These are phyloP conservation scores for Pseudoips prasinana DNA, from an alignment of 2,888 invertebrate species.

Conservation along the genomic window DNA sequence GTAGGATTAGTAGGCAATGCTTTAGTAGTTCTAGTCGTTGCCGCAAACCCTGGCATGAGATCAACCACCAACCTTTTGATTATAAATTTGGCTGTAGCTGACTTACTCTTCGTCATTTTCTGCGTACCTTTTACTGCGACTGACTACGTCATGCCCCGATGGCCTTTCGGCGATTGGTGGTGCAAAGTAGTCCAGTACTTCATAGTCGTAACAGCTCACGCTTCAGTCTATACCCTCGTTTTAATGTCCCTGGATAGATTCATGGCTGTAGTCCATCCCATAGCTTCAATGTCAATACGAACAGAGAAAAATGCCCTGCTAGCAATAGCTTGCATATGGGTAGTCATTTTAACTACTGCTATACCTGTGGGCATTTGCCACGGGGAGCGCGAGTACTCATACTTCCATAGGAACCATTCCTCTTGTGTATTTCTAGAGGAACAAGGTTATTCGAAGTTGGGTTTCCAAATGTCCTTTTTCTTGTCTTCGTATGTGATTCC, in stretches of 20 bases:
- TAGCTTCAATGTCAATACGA: slow-evolving; percentile 92
- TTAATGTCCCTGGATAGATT: slow-evolving; percentile 96
- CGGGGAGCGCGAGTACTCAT: slow-evolving; percentile 86
- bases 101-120: slow-evolving; percentile 94
- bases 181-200: slow-evolving; percentile 96
- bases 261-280: slow-evolving; percentile 96
- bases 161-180: slow-evolving; percentile 95
- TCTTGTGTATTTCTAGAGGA: slow-evolving; percentile 86
- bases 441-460: slow-evolving; percentile 82
- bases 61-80: slow-evolving; percentile 96
- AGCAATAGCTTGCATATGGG: slow-evolving; percentile 91
- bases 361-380: slow-evolving; percentile 90
- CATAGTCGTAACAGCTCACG: slow-evolving; percentile 95
- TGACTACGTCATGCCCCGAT: slow-evolving; percentile 92
- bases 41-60: slow-evolving; percentile 94
- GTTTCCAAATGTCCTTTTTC: slow-evolving; percentile 91
- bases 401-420: slow-evolving; percentile 83
- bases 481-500: slow-evolving; percentile 94
- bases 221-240: slow-evolving; percentile 95
- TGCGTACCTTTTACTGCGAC: slow-evolving; percentile 97
- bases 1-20: slow-evolving; percentile 95
- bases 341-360: slow-evolving; percentile 89
- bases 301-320: slow-evolving; percentile 91
- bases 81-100: slow-evolving; percentile 94
- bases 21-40: slow-evolving; percentile 93